Percentiles rank a stretch among this genome's conserved stretches.
Evolutionary conservation across 2,888 invertebrate species (phyloP).

Genomic region (Mongoloraphidia duomilia): DNA sequence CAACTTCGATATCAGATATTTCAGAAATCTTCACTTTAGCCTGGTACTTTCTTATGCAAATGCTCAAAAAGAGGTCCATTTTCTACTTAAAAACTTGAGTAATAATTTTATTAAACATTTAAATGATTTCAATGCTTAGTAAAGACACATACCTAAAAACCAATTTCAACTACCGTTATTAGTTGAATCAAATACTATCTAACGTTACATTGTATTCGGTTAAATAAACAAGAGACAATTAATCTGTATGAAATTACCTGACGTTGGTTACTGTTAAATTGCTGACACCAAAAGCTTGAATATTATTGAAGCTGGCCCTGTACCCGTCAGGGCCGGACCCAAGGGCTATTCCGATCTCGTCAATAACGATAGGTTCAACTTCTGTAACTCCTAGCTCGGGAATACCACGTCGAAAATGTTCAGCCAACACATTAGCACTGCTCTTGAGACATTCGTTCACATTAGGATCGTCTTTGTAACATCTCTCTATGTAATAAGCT

Average conservation of each 20-base stretch:
- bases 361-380: constrained; percentile 69
- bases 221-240: background rate
- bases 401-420: constrained; percentile 56
- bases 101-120: too few relatives aligned
- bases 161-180: too few relatives aligned
- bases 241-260: constrained; percentile 34
- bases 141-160: too few relatives aligned
- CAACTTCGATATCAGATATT: too few relatives aligned
- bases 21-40: too few relatives aligned
- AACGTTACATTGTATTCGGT: constrained; percentile 1
- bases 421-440: constrained; percentile 59
- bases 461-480: constrained; percentile 51
- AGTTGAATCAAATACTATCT: too few relatives aligned
- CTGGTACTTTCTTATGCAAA: too few relatives aligned
- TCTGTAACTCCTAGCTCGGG: constrained; percentile 56
- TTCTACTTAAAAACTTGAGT: too few relatives aligned
- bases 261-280: constrained; percentile 66
- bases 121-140: too few relatives aligned
- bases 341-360: constrained; percentile 65
- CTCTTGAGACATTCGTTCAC: constrained; percentile 59
- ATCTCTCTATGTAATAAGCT: constrained; percentile 62
- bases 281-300: constrained; percentile 67
- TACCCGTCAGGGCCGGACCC: constrained; percentile 74
- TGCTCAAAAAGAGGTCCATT: too few relatives aligned
- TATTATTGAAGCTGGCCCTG: constrained; percentile 64